A percentile compares a stretch with the other conserved stretches of the same genome.
Evolutionary conservation across 2,888 invertebrate genomes (phyloP).

Genomic region (Leptinotarsa tumamoca): DNA sequence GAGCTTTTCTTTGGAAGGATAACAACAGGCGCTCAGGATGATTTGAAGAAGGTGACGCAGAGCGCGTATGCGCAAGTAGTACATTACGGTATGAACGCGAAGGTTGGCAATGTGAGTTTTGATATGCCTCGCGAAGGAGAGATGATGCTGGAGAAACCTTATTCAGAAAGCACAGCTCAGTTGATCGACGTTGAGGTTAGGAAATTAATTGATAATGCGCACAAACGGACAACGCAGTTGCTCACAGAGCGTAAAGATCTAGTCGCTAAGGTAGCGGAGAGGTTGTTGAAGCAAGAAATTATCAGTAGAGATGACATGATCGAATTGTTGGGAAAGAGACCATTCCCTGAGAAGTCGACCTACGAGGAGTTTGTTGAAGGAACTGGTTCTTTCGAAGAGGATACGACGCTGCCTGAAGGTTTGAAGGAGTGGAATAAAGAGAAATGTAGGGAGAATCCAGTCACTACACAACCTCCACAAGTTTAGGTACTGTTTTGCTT

Average conservation of each 20-base stretch:
- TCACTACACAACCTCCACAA: slow-evolving; percentile 17
- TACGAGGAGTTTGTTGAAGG: slow-evolving; percentile 99
- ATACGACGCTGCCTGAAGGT: slow-evolving; percentile 93
- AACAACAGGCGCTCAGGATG: slow-evolving; percentile 99
- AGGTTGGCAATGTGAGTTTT: slow-evolving; percentile 96
- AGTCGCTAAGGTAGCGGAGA: slow-evolving; percentile 88
- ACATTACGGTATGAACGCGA: slow-evolving; percentile 97
- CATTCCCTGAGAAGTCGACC: slow-evolving; percentile 98
- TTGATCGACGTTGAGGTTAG: slow-evolving; percentile 90
- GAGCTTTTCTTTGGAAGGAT: slow-evolving; percentile 96
- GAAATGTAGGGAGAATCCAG: slow-evolving; percentile 48
- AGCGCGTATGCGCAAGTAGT: slow-evolving; percentile 98
- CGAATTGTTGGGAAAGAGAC: slow-evolving; percentile 88
- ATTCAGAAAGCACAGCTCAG: slow-evolving; percentile 97
- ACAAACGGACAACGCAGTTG: slow-evolving; percentile 82
- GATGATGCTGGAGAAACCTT: slow-evolving; percentile 94
- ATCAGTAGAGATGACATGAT: slow-evolving; percentile 98
- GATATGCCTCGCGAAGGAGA: slow-evolving; percentile 95
- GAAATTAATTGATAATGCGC: slow-evolving; percentile 80
- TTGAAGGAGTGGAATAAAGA: slow-evolving; percentile 95
- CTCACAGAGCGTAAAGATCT: slow-evolving; percentile 84
- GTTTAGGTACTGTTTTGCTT: slow-evolving; percentile 11
- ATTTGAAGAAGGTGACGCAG: slow-evolving; percentile 97
- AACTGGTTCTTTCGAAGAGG: slow-evolving; percentile 97
- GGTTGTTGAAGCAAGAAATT: slow-evolving; percentile 93